Percentiles rank a stretch among this genome's conserved stretches.
Conservation (phyloP, 1,140 invertebrate species). For the Thaumetopoea pityocampa region DNA sequence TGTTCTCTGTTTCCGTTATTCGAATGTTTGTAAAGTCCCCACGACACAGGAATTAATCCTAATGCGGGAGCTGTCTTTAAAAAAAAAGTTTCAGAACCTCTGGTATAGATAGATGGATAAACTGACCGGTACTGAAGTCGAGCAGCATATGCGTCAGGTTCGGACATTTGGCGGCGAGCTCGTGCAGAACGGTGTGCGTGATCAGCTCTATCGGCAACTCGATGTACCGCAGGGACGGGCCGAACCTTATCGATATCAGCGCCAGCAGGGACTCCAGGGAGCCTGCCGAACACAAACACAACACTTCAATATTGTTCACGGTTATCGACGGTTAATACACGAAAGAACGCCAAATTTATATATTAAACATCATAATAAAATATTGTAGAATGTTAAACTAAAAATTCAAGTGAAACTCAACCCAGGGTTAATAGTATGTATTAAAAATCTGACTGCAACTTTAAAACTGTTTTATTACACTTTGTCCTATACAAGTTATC, state of each 20-base stretch:
- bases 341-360: too few species aligned
- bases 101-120: neutral
- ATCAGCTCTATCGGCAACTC: constrained; percentile 99
- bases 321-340: too few species aligned
- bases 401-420: too few species aligned
- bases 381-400: too few species aligned
- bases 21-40: too few species aligned
- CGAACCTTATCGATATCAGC: constrained; percentile 92
- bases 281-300: constrained; percentile 47
- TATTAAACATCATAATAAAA: too few species aligned
- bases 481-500: too few species aligned
- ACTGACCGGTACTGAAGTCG: constrained; percentile 92
- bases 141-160: constrained; percentile 98
- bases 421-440: too few species aligned
- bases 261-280: constrained; percentile 90
- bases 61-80: neutral
- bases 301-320: neutral
- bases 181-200: constrained; percentile 97
- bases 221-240: constrained; percentile 93
- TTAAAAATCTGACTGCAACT: too few species aligned
- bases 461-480: too few species aligned
- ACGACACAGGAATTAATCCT: too few species aligned
- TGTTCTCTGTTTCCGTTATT: too few species aligned
- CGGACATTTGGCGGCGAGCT: constrained; percentile 97
- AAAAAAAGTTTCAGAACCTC: neutral